A percentile compares a stretch with the other conserved stretches of the same genome.
Conservation (phyloP, 2,113 vertebrate species). For the Leucosticte australis region DNA sequence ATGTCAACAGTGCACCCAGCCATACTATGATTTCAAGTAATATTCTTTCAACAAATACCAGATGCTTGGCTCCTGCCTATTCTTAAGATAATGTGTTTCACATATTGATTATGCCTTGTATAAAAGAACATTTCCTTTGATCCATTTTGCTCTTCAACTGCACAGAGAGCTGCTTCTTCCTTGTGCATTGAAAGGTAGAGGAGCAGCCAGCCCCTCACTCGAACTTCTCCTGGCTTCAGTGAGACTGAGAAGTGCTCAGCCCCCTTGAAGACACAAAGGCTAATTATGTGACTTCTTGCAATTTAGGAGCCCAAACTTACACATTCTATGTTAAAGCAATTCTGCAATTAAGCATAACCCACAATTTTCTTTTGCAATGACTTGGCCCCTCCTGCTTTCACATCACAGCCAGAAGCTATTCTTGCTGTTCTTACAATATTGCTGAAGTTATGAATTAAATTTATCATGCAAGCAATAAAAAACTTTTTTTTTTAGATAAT, state of each 20-base stretch:
- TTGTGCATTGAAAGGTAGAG: fast-evolving
- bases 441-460: background rate
- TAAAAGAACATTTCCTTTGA: constrained; percentile 24
- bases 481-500: background rate
- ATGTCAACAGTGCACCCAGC: too few relatives aligned
- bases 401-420: background rate
- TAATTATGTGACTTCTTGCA: background rate
- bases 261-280: background rate
- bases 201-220: background rate
- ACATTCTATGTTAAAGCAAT: background rate
- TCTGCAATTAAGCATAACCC: background rate
- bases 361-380: background rate
- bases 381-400: background rate
- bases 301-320: background rate
- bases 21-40: background rate
- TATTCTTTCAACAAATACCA: background rate
- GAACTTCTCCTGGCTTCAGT: background rate
- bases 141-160: background rate
- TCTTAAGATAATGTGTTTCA: background rate
- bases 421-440: background rate
- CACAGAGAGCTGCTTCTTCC: background rate
- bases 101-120: constrained; percentile 8
- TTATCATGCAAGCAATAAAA: background rate
- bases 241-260: background rate
- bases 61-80: background rate